phyloP scores from a whole-genome alignment of 2,888 invertebrate genomes.

The Druceiella hillmani region DNA sequence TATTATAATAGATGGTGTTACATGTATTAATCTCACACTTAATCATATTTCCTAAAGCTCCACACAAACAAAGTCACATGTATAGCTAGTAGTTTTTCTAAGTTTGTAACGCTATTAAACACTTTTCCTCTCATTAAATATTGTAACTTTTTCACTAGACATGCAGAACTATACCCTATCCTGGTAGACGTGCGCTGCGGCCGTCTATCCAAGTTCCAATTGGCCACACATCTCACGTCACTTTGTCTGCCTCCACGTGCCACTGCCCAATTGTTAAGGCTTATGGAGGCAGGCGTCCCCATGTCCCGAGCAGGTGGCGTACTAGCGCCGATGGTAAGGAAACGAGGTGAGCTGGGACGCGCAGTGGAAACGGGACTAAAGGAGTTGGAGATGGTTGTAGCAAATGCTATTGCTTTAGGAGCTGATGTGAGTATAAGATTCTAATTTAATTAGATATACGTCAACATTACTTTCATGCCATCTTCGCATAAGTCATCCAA shows the following conservation, averaged over 20 bases:
- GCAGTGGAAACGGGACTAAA: slow-evolving; percentile 65
- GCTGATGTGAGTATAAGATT: slow-evolving; percentile 54
- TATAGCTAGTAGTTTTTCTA: too few relatives aligned
- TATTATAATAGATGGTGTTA: too few relatives aligned
- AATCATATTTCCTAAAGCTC: too few relatives aligned
- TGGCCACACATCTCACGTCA: slow-evolving; percentile 62
- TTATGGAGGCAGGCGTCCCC: slow-evolving; percentile 63
- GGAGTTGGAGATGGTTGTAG: slow-evolving; percentile 69
- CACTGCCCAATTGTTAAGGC: slow-evolving; percentile 55
- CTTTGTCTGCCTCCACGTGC: slow-evolving; percentile 64
- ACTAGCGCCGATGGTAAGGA: slow-evolving; percentile 60
- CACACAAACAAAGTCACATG: too few relatives aligned
- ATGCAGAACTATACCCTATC: slow-evolving; percentile 35
- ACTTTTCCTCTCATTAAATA: too few relatives aligned
- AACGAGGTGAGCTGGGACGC: slow-evolving; percentile 61
- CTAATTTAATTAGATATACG: slow-evolving; percentile 5
- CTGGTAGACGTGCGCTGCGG: slow-evolving; percentile 43
- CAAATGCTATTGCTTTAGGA: slow-evolving; percentile 66
- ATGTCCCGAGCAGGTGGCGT: slow-evolving; percentile 34
- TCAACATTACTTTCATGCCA: too few relatives aligned
- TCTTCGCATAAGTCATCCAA: too few relatives aligned
- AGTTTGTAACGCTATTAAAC: too few relatives aligned
- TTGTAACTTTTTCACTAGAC: too few relatives aligned
- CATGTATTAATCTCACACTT: too few relatives aligned
- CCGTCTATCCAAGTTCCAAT: slow-evolving; percentile 58